Base-by-base conservation (phyloP, 1,140 invertebrate genomes). In the Chymomyza costata region DNA sequence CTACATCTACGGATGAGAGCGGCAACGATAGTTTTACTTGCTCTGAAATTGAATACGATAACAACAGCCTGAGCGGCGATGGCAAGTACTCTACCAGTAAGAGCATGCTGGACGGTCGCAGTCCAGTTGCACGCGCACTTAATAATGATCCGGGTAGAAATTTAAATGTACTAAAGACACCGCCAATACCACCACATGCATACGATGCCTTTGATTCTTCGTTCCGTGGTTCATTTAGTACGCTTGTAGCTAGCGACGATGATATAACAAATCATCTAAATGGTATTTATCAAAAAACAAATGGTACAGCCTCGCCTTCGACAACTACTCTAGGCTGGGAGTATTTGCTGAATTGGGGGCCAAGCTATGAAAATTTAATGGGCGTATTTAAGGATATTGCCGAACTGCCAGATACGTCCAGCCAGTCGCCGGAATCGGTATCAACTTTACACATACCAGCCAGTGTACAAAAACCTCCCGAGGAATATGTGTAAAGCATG, bases 1-100 rank as follows among this genome's bases (percentile, higher is more conserved):
- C 93, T 0, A 95, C 94, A 2, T 95, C 94, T 1, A 96, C 95
- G 3, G 95, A 97, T 76, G 96, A 97, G 84, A 96, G 94, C 83
- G 95, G 95, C 2, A 97, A 98, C 86, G 97, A 99, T 81, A 97
- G 96, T 56, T 99, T 98, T 87, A 98, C 96, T 0, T 98, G 96
- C 86, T 98, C 96, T 0, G 96, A 99, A 87, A 98, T 98, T 82
- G 97, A 99, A 85, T 97, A 97, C 84, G 96, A 98, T 70, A 94
- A 95, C 71, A 93, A 93, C 56, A 94, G 93, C 59, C 87, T 95
- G 14, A 92, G 89, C 11, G 92, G 92, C 6, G 92, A 96, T 78
- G 71, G 78, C 3, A 95, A 95, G 64, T 94, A 93, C 82, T 90
- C 90, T 3, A 94, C 95, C 86, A 88, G 92, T 18, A 88, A 87